These are phyloP conservation scores for Apotomis turbidana DNA, from an alignment of 2,888 invertebrate species.

Conservation along the genomic window DNA sequence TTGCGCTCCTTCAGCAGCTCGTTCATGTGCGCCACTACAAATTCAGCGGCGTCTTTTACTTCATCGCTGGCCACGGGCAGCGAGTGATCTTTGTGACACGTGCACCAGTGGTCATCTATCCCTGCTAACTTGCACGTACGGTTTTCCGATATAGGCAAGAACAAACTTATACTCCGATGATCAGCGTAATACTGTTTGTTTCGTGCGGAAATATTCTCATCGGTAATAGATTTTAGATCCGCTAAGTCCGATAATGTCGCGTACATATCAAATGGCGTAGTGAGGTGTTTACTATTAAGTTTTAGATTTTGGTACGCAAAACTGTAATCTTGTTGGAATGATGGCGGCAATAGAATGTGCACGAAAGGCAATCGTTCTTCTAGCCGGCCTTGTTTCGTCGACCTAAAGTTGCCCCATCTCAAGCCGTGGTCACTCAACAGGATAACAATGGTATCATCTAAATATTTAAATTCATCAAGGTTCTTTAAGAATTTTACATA, in stretches of 20 bases:
- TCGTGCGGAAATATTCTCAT: constrained; percentile 67
- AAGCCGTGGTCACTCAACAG: constrained; percentile 96
- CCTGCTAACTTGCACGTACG: constrained; percentile 91
- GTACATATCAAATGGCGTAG: constrained; percentile 92
- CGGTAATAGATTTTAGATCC: constrained; percentile 73
- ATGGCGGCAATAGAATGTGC: constrained; percentile 88
- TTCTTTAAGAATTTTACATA: constrained; percentile 84
- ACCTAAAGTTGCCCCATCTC: constrained; percentile 92
- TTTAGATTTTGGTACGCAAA: constrained; percentile 86
- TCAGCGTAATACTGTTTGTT: constrained; percentile 62
- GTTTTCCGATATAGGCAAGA: constrained; percentile 87
- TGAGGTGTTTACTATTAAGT: constrained; percentile 87
- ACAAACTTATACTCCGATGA: constrained; percentile 89
- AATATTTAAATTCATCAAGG: constrained; percentile 76
- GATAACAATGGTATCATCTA: constrained; percentile 88
- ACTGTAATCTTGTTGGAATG: constrained; percentile 86
- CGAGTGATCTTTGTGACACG: constrained; percentile 88
- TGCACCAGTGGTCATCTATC: constrained; percentile 94
- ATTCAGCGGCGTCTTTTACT: constrained; percentile 84
- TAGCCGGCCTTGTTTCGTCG: constrained; percentile 92
- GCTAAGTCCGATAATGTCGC: constrained; percentile 89
- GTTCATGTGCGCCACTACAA: constrained; percentile 87
- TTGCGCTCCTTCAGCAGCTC: constrained; percentile 82
- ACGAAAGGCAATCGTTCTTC: constrained; percentile 95
- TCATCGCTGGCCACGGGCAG: constrained; percentile 79